Base-by-base conservation (phyloP, 2,797 vertebrate genomes). In the Falco columbarius region DNA sequence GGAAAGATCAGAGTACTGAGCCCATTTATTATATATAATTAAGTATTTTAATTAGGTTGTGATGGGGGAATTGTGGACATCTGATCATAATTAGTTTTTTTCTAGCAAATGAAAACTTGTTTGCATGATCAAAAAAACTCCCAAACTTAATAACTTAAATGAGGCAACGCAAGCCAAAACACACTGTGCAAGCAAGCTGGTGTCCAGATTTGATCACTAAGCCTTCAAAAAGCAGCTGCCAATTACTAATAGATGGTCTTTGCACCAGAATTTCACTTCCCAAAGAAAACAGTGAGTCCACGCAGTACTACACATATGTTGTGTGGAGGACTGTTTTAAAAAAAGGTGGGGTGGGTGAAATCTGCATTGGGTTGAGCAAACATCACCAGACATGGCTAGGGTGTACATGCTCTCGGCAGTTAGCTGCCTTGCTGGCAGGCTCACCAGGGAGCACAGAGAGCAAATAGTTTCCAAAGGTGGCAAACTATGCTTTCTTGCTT, bases 11-110 rank as follows among this genome's bases (percentile, higher is more conserved):
- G 15, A 52, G 18, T 32, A 81, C 9, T 13, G 14, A 74, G 22
- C 12, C 36, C 40, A 34, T 36, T 80, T 36, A 63, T 83, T 76
- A 40, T 14, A 18, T 22, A 34, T 19, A 56, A 71, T 44, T 82
- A 42, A 61, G 23, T n/a, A 44, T 66, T 87, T 82, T 90, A 86
- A 72, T 83, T 68, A 95, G 24, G 22, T 81, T 77, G 22, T 55
- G 24, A 82, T 81, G 46, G 14, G 7, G 26, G 24, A 83, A 92
- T 82, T 65, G 61, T 70, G 42, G 61, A 40, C 54, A 91, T 47
- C 72, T 88, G 87, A 54, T 58, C 32, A 66, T 47, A 88, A 47
- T 46, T 74, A 32, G 2, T 0, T 16, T 52, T 92, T 27, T 91
- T 6, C 36, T 76, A 82, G 34, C 34, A 90, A 82, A 82, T 12